These are phyloP conservation scores for Rallus crepitans DNA, from an alignment of 2,797 vertebrate genomes.

Conservation along the genomic window DNA sequence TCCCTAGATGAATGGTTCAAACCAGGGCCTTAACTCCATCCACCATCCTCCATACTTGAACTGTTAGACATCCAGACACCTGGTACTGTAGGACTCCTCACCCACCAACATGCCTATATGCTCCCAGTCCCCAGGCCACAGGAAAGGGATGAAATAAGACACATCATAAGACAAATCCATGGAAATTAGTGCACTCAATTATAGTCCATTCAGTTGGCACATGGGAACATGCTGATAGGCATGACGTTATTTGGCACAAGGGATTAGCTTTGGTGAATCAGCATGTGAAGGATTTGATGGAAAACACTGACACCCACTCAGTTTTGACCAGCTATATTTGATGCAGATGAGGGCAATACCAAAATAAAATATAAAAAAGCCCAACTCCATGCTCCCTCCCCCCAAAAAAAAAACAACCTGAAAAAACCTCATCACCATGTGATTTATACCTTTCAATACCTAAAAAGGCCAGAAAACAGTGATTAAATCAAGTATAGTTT, in stretches of 20 bases:
- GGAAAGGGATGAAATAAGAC: neutral
- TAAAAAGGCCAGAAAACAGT: neutral
- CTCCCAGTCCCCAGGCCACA: neutral
- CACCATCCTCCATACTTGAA: fast-evolving
- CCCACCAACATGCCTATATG: fast-evolving
- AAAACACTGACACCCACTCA: neutral
- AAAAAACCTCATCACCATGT: too few species aligned
- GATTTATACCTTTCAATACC: neutral
- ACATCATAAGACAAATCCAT: neutral
- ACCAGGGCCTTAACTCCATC: neutral
- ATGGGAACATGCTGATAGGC: neutral
- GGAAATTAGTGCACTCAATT: neutral
- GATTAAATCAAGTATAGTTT: neutral
- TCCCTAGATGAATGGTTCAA: neutral
- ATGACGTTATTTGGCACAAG: neutral
- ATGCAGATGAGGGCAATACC: neutral
- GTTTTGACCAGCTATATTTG: neutral
- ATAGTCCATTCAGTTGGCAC: neutral
- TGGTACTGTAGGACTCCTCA: neutral
- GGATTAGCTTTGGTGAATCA: neutral
- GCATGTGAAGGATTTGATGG: neutral
- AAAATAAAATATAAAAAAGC: neutral
- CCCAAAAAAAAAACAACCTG: neutral
- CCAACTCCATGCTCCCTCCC: too few species aligned
- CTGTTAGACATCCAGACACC: neutral